phyloP scores from a whole-genome alignment of 1,140 invertebrate species.

The Heliconius congener region DNA sequence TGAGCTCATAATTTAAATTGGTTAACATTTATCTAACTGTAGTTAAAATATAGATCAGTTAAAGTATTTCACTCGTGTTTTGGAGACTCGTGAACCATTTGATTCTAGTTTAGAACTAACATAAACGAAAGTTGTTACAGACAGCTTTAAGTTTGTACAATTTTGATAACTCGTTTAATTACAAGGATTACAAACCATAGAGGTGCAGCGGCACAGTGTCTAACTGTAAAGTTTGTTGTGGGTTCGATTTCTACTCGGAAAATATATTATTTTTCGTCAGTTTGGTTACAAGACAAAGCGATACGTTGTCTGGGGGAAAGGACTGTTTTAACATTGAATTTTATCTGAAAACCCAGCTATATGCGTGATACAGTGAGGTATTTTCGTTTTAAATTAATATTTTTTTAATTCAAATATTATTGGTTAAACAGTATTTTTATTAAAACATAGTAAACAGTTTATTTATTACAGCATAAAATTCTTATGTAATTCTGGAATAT shows the following conservation, averaged over 20 bases:
- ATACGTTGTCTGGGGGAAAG: too few relatives aligned
- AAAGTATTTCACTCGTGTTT: not conserved
- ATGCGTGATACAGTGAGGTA: too few relatives aligned
- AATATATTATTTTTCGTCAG: not conserved
- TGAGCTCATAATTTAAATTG: too few relatives aligned
- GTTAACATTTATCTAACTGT: too few relatives aligned
- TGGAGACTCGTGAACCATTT: not conserved
- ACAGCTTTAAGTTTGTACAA: not conserved
- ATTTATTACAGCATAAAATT: not conserved
- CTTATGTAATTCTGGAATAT: not conserved
- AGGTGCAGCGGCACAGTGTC: not conserved
- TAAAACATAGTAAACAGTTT: not conserved
- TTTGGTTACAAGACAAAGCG: too few relatives aligned
- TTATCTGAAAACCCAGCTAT: too few relatives aligned
- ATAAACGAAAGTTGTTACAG: not conserved
- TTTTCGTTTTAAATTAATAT: too few relatives aligned
- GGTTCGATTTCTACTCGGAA: too few relatives aligned
- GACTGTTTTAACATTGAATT: too few relatives aligned
- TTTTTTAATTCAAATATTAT: too few relatives aligned
- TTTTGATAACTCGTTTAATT: not conserved
- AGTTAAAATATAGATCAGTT: too few relatives aligned
- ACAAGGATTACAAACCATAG: not conserved
- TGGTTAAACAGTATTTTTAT: too few relatives aligned
- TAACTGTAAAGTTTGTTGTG: not conserved
- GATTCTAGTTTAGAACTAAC: not conserved